Base-by-base conservation (phyloP, 92 coral and sea anemone genomes). In the Porites evermanni region DNA sequence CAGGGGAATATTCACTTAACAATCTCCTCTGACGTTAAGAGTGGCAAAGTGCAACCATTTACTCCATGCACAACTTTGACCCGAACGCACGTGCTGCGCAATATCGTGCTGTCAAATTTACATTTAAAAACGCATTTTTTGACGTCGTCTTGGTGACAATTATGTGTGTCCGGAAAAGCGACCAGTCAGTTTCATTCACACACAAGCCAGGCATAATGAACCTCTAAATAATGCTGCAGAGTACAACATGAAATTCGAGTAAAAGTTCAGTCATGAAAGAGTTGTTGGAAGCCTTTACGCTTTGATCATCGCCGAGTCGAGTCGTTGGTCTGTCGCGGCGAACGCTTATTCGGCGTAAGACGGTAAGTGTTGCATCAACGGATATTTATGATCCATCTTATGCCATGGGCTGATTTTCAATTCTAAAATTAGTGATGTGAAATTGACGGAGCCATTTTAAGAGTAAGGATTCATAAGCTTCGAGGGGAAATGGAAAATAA, bases 81-180 rank as follows among this genome's bases (percentile, higher is more conserved):
- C 69, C 58, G 4, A 7, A 61, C 50, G 38, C 86, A 81, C 78
- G 78, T 81, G 86, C 67, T 81, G 70, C 2, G 69, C 53, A 29
- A 32, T 47, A 70, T 70, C 78, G 60, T 67, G 85, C 77, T 53
- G 85, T 70, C 16, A 16, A 53, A 80, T 70, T 81, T 70, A 10
- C 69, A 81, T 70, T 17, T 56, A 24, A 72, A 81, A 18, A 60
- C 70, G 67, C 61, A n/a, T 54, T 10, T 29, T 13, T 61, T 71
- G 86, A 81, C 75, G 86, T 70, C 71, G 78, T 6, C 78, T 29
- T 81, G 86, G 44, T 56, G 71, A 70, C 68, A 26, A 10, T 54
- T 70, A 60, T 58, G 70, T 2, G 26, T 80, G 65, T 79, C 84
- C 84, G 75, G 84, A 70, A 81, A 74, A 29, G 70, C 75, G 73